These are phyloP conservation scores for Actinernus sp. DNA, from an alignment of 92 coral and sea anemone genomes.

Conservation along the genomic window DNA sequence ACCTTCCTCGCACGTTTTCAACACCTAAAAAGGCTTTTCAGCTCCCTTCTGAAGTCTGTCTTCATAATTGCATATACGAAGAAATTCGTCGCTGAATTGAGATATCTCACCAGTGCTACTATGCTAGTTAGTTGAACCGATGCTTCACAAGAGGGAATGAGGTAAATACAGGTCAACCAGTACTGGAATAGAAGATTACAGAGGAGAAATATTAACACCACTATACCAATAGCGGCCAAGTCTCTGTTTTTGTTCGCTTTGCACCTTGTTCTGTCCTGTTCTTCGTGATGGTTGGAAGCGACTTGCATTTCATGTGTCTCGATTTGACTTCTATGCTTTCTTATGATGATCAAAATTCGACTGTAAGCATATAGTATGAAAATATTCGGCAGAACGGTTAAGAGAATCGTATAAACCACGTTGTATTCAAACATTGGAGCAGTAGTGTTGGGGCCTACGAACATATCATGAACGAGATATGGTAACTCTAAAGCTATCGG, in stretches of 20 bases:
- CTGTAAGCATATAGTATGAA: background rate
- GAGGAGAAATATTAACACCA: background rate
- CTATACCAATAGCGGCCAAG: conserved; percentile 1
- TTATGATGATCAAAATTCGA: background rate
- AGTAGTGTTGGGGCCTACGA: background rate
- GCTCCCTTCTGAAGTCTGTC: background rate
- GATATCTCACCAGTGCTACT: background rate
- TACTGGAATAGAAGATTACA: conserved; percentile 5
- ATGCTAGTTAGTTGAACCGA: background rate
- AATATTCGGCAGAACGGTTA: background rate
- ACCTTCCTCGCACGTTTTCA: too few relatives aligned
- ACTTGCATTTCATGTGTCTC: background rate
- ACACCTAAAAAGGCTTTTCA: background rate
- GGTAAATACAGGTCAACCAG: conserved; percentile 2
- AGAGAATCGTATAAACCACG: background rate
- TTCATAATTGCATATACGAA: conserved; percentile 1
- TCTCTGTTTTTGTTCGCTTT: background rate
- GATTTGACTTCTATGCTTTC: background rate
- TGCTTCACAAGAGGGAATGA: background rate
- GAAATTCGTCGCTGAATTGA: background rate
- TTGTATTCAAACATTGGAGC: background rate
- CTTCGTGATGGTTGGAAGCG: background rate
- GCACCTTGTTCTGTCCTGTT: background rate
- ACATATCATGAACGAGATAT: background rate
- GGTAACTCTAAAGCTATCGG: background rate